Percentiles rank a stretch among this genome's conserved stretches.
These are phyloP conservation scores for Crossaster papposus DNA, from an alignment of 53 echinoderm and acorn worm genomes.

Conservation along the genomic window DNA sequence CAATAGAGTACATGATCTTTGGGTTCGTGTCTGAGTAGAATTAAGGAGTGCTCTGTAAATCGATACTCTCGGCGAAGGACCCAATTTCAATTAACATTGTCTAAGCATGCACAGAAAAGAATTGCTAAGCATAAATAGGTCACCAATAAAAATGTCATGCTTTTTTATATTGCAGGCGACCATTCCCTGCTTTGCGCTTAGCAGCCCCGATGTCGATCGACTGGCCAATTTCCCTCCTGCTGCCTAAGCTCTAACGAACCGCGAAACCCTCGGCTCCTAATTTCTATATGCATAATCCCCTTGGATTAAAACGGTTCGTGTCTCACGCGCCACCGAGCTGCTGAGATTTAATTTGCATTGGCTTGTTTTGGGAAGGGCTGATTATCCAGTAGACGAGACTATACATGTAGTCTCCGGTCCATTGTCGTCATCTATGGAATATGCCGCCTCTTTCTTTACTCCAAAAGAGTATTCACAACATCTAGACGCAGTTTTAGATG, in stretches of 20 bases:
- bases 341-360: slow-evolving; percentile 35
- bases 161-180: no score
- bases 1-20: slow-evolving; percentile 18
- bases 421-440: background rate
- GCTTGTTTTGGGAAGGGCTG: slow-evolving; percentile 10
- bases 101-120: no score
- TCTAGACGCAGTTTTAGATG: background rate
- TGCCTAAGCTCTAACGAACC: slow-evolving; percentile 33
- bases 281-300: slow-evolving; percentile 29
- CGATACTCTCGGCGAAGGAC: background rate
- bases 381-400: background rate
- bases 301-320: slow-evolving; percentile 3
- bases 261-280: background rate
- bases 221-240: slow-evolving; percentile 25
- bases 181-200: no score
- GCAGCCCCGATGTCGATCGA: no score
- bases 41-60: slow-evolving; percentile 11
- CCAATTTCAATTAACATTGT: no score
- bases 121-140: no score
- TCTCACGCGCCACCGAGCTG: slow-evolving; percentile 29
- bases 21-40: background rate
- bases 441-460: background rate
- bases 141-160: background rate
- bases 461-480: background rate
- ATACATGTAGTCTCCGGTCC: background rate